phyloP scores from a whole-genome alignment of 2,113 vertebrate species.

The Rafetus swinhoei region DNA sequence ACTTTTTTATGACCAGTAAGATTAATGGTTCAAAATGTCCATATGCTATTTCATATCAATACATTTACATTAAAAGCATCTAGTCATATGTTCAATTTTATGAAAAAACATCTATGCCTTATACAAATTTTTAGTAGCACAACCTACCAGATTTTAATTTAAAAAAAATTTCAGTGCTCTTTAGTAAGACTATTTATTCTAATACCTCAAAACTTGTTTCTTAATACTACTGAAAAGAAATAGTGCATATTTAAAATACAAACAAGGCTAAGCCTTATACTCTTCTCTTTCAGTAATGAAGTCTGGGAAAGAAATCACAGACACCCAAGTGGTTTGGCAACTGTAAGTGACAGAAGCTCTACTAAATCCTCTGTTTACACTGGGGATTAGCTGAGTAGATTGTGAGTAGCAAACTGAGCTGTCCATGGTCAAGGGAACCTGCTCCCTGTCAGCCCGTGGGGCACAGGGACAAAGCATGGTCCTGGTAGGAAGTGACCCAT shows the following conservation, averaged over 20 bases:
- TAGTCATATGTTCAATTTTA: not conserved
- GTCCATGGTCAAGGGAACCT: constrained; percentile 86
- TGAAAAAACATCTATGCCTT: not conserved
- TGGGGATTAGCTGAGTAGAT: constrained; percentile 85
- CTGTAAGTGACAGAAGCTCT: constrained; percentile 86
- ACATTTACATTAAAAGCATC: not conserved
- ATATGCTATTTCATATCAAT: rapidly evolving
- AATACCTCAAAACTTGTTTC: not conserved
- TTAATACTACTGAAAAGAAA: not conserved
- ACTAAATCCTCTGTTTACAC: constrained; percentile 91
- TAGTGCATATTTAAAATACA: not conserved
- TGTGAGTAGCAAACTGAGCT: constrained; percentile 76
- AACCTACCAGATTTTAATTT: not conserved
- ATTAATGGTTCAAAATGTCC: rapidly evolving
- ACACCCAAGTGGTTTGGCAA: constrained; percentile 87
- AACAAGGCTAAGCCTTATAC: constrained; percentile 36
- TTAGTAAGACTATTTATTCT: rapidly evolving
- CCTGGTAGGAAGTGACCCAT: constrained; percentile 98
- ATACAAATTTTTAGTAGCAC: not conserved
- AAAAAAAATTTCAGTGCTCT: not conserved
- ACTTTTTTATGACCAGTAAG: not conserved
- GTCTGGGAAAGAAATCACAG: constrained; percentile 82
- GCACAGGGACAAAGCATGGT: constrained; percentile 86
- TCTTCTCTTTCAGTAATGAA: constrained; percentile 71
- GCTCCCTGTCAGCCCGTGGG: constrained; percentile 83